Percentiles rank a stretch among this genome's conserved stretches.
Conservation (phyloP, 1,140 invertebrate genomes). For the Physella acuta region DNA sequence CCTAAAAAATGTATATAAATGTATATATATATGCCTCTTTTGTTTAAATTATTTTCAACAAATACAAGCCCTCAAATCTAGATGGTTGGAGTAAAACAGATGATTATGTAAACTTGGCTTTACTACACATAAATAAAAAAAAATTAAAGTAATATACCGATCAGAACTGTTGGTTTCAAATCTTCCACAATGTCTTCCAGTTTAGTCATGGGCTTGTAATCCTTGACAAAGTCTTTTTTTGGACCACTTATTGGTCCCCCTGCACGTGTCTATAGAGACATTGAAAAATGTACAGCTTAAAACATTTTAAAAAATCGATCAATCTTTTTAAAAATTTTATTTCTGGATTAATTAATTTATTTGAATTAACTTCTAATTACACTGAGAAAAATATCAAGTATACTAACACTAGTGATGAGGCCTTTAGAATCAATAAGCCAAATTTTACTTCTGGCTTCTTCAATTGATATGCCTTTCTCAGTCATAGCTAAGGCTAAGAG, state of each 20-base stretch:
- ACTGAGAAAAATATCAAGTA: not conserved
- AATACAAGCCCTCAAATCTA: too few species aligned
- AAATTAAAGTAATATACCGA: constrained; percentile 39
- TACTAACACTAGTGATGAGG: constrained; percentile 52
- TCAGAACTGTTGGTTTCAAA: constrained; percentile 55
- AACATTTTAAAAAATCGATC: not conserved
- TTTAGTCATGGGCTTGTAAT: constrained; percentile 41
- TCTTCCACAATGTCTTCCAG: constrained; percentile 50
- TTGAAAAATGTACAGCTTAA: not conserved
- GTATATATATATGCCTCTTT: not conserved
- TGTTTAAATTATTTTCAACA: not conserved
- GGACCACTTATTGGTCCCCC: constrained; percentile 47
- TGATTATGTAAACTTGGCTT: not conserved
- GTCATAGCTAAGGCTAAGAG: constrained; percentile 54
- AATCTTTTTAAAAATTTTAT: not conserved
- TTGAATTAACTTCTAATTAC: too few species aligned
- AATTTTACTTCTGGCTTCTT: constrained; percentile 52
- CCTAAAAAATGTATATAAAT: constrained; percentile 34
- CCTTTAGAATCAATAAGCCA: constrained; percentile 60
- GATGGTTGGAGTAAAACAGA: too few species aligned
- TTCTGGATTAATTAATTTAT: too few species aligned
- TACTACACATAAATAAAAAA: not conserved
- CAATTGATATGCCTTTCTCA: constrained; percentile 45
- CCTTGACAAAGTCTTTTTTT: constrained; percentile 51
- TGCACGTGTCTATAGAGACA: too few species aligned